Conservation (phyloP, 2,797 vertebrate genomes). For the Microcaecilia unicolor region DNA sequence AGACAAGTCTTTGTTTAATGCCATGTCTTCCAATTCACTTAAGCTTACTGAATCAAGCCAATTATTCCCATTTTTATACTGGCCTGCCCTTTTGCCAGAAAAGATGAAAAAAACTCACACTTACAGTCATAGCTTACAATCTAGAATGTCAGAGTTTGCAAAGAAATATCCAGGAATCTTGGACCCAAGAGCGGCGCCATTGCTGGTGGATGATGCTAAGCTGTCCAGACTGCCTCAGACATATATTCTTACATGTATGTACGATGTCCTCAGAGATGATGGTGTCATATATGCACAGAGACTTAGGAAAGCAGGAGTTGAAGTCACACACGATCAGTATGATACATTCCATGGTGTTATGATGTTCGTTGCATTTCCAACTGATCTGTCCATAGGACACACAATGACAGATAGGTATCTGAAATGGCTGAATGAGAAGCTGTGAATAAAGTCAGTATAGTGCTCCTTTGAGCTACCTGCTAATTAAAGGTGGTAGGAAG, state of each 20-base stretch:
- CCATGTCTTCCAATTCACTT: constrained; percentile 68
- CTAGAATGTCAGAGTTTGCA: neutral
- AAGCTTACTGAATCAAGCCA: constrained; percentile 50
- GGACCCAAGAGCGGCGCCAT: constrained; percentile 60
- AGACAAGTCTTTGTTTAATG: constrained; percentile 50
- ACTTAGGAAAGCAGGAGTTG: constrained; percentile 59
- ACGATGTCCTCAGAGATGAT: constrained; percentile 80
- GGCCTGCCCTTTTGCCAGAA: constrained; percentile 72
- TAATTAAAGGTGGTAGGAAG: no score
- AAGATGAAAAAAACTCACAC: constrained; percentile 37
- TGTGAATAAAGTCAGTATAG: constrained; percentile 51
- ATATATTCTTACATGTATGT: constrained; percentile 74
- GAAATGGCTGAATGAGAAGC: constrained; percentile 66
- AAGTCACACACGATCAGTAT: constrained; percentile 66
- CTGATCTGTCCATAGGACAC: constrained; percentile 50
- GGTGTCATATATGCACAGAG: constrained; percentile 73
- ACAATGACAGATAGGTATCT: constrained; percentile 54
- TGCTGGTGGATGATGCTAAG: constrained; percentile 54
- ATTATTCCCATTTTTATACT: constrained; percentile 72
- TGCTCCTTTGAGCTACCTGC: no score
- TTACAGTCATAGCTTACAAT: constrained; percentile 40
- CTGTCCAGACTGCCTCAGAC: constrained; percentile 62
- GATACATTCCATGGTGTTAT: constrained; percentile 64
- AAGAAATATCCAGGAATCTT: constrained; percentile 18
- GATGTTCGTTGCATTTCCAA: constrained; percentile 46